Evolutionary conservation across 2,888 invertebrate genomes (phyloP).

Genomic region (Macaria liturata): DNA sequence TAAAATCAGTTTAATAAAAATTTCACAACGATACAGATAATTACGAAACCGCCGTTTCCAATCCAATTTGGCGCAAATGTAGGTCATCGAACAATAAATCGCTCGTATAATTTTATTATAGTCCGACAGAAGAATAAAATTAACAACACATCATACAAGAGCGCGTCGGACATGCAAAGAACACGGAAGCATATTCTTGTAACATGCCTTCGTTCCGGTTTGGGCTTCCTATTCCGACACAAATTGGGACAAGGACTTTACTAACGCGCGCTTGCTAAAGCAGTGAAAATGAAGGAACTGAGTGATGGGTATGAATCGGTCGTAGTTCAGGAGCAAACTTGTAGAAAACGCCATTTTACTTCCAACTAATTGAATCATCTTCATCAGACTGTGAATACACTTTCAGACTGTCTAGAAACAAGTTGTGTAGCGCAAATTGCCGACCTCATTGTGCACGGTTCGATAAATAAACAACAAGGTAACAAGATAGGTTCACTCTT

Average conservation of each 20-base stretch:
- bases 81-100: slow-evolving; percentile 32
- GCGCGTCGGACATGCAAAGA: slow-evolving; percentile 7
- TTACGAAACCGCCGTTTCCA: slow-evolving; percentile 15
- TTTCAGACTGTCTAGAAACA: slow-evolving; percentile 17
- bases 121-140: slow-evolving; percentile 22
- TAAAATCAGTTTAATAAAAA: slow-evolving; percentile 7
- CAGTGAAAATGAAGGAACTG: too few species aligned
- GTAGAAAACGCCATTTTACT: too few species aligned
- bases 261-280: neutral
- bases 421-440: slow-evolving; percentile 7
- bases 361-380: slow-evolving; percentile 16
- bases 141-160: neutral
- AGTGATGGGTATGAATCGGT: too few species aligned
- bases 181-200: slow-evolving; percentile 24
- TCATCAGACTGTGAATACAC: slow-evolving; percentile 22
- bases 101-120: slow-evolving; percentile 8
- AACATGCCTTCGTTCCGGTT: slow-evolving; percentile 22
- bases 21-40: slow-evolving; percentile 12
- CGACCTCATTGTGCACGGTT: slow-evolving; percentile 8
- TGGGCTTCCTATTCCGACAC: slow-evolving; percentile 15
- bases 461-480: slow-evolving; percentile 7
- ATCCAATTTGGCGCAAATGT: slow-evolving; percentile 19
- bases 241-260: slow-evolving; percentile 33
- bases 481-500: slow-evolving; percentile 4
- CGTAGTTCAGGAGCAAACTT: too few species aligned